Evolutionary conservation across 2,113 vertebrate genomes (phyloP).

Genomic region (Zosterops japonicus): DNA sequence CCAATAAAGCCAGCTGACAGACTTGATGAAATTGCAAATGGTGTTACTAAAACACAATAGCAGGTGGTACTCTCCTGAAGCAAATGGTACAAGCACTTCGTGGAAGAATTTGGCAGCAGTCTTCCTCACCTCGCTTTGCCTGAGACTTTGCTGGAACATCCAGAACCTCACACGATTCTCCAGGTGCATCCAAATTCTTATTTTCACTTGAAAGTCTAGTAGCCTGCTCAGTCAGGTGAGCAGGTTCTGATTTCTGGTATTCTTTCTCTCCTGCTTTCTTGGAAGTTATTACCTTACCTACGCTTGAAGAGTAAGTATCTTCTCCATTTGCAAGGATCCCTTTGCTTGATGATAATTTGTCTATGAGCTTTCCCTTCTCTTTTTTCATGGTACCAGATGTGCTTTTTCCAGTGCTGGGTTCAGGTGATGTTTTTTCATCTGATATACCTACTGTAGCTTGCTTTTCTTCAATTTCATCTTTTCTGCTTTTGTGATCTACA

Average conservation of each 20-base stretch:
- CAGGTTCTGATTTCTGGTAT: slow-evolving; percentile 73
- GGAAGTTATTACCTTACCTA: slow-evolving; percentile 31
- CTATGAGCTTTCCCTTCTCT: slow-evolving; percentile 60
- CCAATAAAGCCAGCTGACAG: background rate
- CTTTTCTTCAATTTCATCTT: slow-evolving; percentile 27
- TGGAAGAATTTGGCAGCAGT: slow-evolving; percentile 45
- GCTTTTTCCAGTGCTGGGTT: slow-evolving; percentile 41
- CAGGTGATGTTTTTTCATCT: slow-evolving; percentile 52
- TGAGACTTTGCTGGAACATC: slow-evolving; percentile 79
- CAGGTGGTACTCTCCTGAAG: slow-evolving; percentile 55
- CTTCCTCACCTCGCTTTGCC: slow-evolving; percentile 83
- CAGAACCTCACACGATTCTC: slow-evolving; percentile 44
- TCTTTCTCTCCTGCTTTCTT: slow-evolving; percentile 68
- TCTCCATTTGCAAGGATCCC: background rate
- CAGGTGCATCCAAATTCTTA: slow-evolving; percentile 68
- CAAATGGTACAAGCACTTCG: slow-evolving; percentile 7
- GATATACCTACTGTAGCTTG: slow-evolving; percentile 42
- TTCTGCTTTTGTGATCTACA: background rate
- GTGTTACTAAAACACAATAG: slow-evolving; percentile 15
- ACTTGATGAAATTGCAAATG: background rate
- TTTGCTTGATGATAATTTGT: slow-evolving; percentile 37
- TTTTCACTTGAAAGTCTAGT: slow-evolving; percentile 62
- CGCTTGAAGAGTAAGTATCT: background rate
- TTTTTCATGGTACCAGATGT: slow-evolving; percentile 36
- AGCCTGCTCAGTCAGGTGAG: slow-evolving; percentile 54